Percentiles rank a stretch among this genome's conserved stretches.
Conservation (phyloP, 1,140 invertebrate species). For the Saxidomus purpurata region DNA sequence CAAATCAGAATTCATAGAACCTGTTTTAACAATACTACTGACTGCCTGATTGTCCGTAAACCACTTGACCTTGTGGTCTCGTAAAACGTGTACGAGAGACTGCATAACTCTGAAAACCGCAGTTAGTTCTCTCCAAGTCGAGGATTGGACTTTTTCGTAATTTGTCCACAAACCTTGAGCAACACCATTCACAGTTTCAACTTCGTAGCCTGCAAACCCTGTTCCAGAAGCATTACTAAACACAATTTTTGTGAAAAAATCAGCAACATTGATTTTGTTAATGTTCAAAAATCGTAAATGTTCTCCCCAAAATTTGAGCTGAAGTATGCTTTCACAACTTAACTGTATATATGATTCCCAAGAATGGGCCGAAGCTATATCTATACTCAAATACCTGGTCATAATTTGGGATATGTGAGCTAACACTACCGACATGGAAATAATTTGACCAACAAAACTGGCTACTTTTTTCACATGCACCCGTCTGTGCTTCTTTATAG, state of each 20-base stretch:
- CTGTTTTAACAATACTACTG: conserved; percentile 31
- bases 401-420: conserved; percentile 36
- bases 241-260: conserved; percentile 13
- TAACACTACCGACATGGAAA: conserved; percentile 50
- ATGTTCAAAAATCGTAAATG: not conserved
- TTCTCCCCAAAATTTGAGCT: conserved; percentile 37
- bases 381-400: conserved; percentile 53
- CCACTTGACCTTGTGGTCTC: not conserved
- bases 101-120: conserved; percentile 19
- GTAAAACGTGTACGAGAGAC: not conserved
- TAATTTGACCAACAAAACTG: conserved; percentile 48
- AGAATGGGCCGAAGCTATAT: not conserved
- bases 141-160: not conserved
- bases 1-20: conserved; percentile 33
- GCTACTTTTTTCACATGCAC: conserved; percentile 31
- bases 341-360: conserved; percentile 47
- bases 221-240: conserved; percentile 65
- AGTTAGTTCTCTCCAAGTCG: conserved; percentile 46
- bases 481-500: not conserved
- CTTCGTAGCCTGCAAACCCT: conserved; percentile 44
- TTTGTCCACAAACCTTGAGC: conserved; percentile 10
- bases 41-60: conserved; percentile 51
- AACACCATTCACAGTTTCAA: not conserved
- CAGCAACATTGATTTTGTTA: not conserved
- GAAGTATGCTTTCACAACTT: not conserved